A percentile compares a stretch with the other conserved stretches of the same genome.
Evolutionary conservation across 2,888 invertebrate species (phyloP).

Genomic region (Tetropium fuscum): DNA sequence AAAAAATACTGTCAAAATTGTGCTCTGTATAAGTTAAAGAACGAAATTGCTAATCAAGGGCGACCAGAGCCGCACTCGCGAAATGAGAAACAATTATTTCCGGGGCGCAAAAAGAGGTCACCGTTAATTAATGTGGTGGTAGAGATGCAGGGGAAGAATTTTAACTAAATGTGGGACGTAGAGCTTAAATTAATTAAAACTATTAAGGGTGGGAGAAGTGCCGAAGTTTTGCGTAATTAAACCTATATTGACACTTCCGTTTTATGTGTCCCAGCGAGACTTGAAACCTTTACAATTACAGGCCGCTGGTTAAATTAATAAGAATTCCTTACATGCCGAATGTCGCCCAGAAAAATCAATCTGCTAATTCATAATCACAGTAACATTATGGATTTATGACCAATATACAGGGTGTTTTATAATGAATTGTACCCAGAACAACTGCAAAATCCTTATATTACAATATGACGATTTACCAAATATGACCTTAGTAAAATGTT

Average conservation of each 20-base stretch:
- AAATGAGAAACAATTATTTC: conserved; percentile 12
- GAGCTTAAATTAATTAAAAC: conserved; percentile 36
- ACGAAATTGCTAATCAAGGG: too few species aligned
- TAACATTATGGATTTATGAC: too few species aligned
- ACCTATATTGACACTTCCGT: conserved; percentile 53
- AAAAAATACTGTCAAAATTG: too few species aligned
- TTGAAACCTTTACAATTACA: conserved; percentile 14
- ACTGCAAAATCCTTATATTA: too few species aligned
- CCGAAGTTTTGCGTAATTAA: conserved; percentile 50
- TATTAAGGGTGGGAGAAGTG: conserved; percentile 34
- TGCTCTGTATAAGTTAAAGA: too few species aligned
- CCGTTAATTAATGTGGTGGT: conserved; percentile 23
- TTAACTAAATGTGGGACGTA: conserved; percentile 25
- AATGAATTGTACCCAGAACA: too few species aligned
- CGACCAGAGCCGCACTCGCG: too few species aligned
- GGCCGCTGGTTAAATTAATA: conserved; percentile 12
- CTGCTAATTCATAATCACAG: too few species aligned
- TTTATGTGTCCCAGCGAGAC: conserved; percentile 9
- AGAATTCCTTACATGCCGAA: conserved; percentile 9
- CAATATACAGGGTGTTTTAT: too few species aligned
- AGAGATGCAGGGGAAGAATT: conserved; percentile 6
- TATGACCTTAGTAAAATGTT: too few species aligned
- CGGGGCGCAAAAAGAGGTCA: conserved; percentile 5
- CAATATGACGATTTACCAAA: too few species aligned
- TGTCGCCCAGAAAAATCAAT: neutral